Percentiles rank a stretch among this genome's conserved stretches.
These are phyloP conservation scores for Melanostoma mellinum DNA, from an alignment of 2,888 invertebrate species.

Conservation along the genomic window DNA sequence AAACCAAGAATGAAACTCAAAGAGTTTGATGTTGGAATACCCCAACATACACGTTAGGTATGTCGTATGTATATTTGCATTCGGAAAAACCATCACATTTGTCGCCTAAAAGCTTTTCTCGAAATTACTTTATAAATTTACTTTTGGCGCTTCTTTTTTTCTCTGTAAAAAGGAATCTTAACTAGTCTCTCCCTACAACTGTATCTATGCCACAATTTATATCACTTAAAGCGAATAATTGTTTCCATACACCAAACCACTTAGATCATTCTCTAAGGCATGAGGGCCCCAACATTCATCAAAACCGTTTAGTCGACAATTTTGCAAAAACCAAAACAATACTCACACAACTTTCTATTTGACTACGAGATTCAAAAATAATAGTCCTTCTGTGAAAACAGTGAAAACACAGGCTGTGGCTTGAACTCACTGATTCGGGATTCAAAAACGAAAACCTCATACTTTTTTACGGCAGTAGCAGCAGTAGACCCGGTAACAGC, in stretches of 20 bases:
- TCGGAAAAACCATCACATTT: not conserved
- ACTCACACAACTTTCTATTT: constrained; percentile 22
- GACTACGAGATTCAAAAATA: constrained; percentile 38
- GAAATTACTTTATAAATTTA: constrained; percentile 2
- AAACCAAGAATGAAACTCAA: too few relatives aligned
- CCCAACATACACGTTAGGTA: too few relatives aligned
- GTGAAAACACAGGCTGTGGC: not conserved
- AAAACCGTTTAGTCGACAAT: constrained; percentile 18
- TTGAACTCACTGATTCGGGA: too few relatives aligned
- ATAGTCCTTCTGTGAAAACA: constrained; percentile 19
- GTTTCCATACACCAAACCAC: constrained; percentile 31
- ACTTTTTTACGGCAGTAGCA: constrained; percentile 1
- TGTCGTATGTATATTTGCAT: too few relatives aligned
- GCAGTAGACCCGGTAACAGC: constrained; percentile 18
- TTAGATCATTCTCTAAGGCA: constrained; percentile 5
- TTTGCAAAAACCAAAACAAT: constrained; percentile 27
- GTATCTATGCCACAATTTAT: constrained; percentile 36
- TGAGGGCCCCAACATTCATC: constrained; percentile 10
- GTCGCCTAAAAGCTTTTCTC: not conserved
- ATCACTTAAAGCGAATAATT: constrained; percentile 32
- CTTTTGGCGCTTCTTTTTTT: not conserved
- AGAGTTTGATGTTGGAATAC: too few relatives aligned
- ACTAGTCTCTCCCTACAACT: constrained; percentile 23
- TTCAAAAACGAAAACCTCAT: not conserved
- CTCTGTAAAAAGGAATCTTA: constrained; percentile 1